Conservation (phyloP, 2,888 invertebrate species). For the Alloplasta piceator region DNA sequence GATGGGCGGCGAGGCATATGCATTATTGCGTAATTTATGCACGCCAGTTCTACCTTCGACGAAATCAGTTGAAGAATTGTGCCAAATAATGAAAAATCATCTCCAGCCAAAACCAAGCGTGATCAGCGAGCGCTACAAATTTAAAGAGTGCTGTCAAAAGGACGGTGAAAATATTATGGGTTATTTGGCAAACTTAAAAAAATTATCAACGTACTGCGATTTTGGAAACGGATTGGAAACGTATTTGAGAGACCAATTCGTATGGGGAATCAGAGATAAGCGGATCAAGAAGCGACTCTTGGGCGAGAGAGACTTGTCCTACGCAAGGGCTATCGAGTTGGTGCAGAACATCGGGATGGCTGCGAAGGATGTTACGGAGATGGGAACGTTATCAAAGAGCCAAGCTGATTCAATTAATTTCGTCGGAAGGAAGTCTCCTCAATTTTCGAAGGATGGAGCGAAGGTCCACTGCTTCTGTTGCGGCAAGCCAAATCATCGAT, state of each 20-base stretch:
- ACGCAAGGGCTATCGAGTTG: conserved; percentile 39
- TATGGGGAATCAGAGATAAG: conserved; percentile 54
- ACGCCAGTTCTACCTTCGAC: conserved; percentile 39
- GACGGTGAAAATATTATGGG: conserved; percentile 41
- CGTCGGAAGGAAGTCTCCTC: not conserved
- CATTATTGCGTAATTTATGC: conserved; percentile 45
- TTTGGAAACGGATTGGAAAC: conserved; percentile 45
- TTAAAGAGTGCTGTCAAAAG: conserved; percentile 12
- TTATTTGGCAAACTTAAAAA: conserved; percentile 56
- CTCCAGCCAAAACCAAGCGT: conserved; percentile 40
- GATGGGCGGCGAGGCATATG: no score
- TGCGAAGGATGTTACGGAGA: conserved; percentile 38
- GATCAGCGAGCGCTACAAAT: no score
- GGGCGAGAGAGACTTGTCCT: conserved; percentile 44
- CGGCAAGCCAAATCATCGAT: conserved; percentile 34
- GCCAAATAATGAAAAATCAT: conserved; percentile 51
- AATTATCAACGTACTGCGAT: conserved; percentile 52
- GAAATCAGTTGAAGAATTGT: conserved; percentile 41
- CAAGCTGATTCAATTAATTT: not conserved
- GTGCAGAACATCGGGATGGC: conserved; percentile 50
- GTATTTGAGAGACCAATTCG: conserved; percentile 49
- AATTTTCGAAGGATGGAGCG: not conserved
- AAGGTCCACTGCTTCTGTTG: conserved; percentile 30
- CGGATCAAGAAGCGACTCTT: conserved; percentile 54
- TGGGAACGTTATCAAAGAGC: conserved; percentile 15